phyloP scores from a whole-genome alignment of 2,113 vertebrate genomes.

The Ceyx cyanopectus region DNA sequence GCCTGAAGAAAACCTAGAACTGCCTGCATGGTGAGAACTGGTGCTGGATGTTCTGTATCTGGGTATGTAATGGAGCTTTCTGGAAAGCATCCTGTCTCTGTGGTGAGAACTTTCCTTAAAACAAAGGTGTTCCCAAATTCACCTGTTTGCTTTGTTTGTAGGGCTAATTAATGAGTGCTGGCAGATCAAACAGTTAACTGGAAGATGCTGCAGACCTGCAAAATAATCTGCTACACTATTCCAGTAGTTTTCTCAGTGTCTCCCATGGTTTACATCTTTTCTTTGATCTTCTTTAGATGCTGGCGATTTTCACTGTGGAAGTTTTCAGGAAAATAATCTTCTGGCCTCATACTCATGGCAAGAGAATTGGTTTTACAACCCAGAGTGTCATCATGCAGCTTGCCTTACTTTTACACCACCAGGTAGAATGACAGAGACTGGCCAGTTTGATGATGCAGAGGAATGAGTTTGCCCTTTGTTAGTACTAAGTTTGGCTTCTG shows the following conservation, averaged over 20 bases:
- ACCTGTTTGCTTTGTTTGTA: background rate
- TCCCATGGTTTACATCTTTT: conserved; percentile 18
- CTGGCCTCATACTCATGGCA: conserved; percentile 51
- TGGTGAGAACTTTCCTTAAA: background rate
- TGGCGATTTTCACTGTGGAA: conserved; percentile 70
- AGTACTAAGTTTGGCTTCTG: conserved; percentile 25
- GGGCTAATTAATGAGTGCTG: background rate
- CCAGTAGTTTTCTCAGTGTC: background rate
- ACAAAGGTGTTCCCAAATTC: background rate
- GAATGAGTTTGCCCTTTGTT: conserved; percentile 63
- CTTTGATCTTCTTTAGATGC: conserved; percentile 73
- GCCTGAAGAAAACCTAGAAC: background rate
- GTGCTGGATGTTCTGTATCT: background rate
- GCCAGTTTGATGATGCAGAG: conserved; percentile 82
- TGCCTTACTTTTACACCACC: conserved; percentile 54
- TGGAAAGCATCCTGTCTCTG: background rate
- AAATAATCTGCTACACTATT: background rate
- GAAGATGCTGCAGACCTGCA: background rate
- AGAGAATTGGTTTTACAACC: conserved; percentile 76
- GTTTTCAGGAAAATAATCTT: conserved; percentile 70
- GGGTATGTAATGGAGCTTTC: background rate
- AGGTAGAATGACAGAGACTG: conserved; percentile 68
- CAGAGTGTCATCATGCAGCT: conserved; percentile 71
- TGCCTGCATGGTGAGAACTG: background rate
- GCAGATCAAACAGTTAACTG: background rate